A percentile compares a stretch with the other conserved stretches of the same genome.
Conservation (phyloP, 2,797 vertebrate genomes). For the Scolopax bukidnonensis region DNA sequence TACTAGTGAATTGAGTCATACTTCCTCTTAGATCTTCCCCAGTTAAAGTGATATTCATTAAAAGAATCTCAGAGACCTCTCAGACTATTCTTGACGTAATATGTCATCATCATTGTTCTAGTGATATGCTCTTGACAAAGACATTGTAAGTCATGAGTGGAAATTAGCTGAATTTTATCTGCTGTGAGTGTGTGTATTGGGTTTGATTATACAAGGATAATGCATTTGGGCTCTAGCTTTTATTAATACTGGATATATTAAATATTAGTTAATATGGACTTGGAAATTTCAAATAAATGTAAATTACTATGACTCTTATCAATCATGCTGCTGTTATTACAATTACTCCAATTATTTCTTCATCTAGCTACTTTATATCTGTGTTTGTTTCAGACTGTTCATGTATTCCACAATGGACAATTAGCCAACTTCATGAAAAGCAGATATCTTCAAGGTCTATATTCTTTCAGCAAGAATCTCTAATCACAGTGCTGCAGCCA, state of each 20-base stretch:
- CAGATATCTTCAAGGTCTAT: not conserved
- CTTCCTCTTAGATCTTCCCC: not conserved
- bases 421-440: not conserved
- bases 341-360: not conserved
- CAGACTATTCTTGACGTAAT: not conserved
- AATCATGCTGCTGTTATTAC: not conserved
- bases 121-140: not conserved
- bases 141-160: not conserved
- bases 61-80: not conserved
- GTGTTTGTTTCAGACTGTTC: not conserved
- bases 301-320: not conserved
- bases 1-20: not conserved
- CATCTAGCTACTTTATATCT: not conserved
- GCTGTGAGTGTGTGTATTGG: not conserved
- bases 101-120: not conserved
- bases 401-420: not conserved
- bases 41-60: not conserved
- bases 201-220: not conserved
- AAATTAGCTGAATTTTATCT: not conserved
- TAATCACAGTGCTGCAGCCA: rapidly evolving
- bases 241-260: not conserved
- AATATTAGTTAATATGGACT: not conserved
- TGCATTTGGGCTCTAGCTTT: not conserved
- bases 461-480: not conserved
- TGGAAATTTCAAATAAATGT: not conserved